phyloP scores from a whole-genome alignment of 1,140 invertebrate genomes.

The Bombus superbus region DNA sequence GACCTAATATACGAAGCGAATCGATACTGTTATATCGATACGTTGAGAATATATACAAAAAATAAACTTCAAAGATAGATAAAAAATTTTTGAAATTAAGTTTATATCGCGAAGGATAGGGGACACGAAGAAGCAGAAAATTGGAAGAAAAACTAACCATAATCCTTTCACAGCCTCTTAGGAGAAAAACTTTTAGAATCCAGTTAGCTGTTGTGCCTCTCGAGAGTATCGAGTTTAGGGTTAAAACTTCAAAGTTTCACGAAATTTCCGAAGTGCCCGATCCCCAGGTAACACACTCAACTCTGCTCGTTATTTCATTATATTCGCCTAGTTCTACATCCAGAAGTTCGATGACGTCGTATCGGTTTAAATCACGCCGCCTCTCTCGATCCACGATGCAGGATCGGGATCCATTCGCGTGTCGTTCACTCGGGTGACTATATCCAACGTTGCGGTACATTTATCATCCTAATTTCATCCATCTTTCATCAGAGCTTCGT shows the following conservation, averaged over 20 bases:
- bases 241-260: background rate
- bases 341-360: background rate
- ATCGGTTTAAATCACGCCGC: background rate
- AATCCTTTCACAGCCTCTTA: background rate
- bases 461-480: constrained; percentile 33
- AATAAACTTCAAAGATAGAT: background rate
- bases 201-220: background rate
- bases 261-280: background rate
- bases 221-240: constrained; percentile 1
- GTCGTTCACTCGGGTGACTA: too few relatives aligned
- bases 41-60: background rate
- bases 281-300: background rate
- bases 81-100: background rate
- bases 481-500: background rate
- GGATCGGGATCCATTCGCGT: background rate
- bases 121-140: background rate
- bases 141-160: background rate
- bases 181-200: background rate
- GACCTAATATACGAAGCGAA: too few relatives aligned
- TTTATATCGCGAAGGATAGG: too few relatives aligned
- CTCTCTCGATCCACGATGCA: background rate
- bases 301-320: background rate
- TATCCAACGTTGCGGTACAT: background rate
- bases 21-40: too few relatives aligned
- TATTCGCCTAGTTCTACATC: background rate